Evolutionary conservation across 2,113 vertebrate genomes (phyloP).

Genomic region (Pelmatolapia mariae): DNA sequence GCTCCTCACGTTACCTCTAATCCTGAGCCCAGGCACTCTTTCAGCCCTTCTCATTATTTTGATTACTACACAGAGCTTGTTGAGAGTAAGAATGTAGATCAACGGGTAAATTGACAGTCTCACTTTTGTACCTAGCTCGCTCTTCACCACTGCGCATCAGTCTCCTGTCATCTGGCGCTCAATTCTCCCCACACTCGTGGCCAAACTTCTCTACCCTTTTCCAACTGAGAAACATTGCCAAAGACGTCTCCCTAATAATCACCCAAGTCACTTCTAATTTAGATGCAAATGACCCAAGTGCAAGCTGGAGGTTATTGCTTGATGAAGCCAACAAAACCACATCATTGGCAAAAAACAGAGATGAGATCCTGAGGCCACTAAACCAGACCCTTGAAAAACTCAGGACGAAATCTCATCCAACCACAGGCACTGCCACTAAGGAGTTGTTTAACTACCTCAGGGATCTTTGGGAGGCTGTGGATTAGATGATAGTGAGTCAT

Average conservation of each 20-base stretch:
- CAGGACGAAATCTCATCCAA: neutral
- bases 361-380: neutral
- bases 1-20: neutral
- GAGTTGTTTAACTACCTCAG: fast-evolving
- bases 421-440: neutral
- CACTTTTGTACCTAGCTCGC: neutral
- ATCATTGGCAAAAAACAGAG: neutral
- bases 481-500: neutral
- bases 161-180: neutral
- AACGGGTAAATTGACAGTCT: neutral
- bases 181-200: neutral
- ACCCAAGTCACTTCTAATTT: neutral
- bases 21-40: neutral
- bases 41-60: neutral
- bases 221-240: neutral
- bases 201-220: neutral
- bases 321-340: neutral
- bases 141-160: neutral
- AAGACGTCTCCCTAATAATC: neutral
- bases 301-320: neutral
- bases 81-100: neutral
- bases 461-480: neutral
- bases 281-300: neutral
- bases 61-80: neutral
- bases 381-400: neutral